Evolutionary conservation across 2,888 invertebrate species (phyloP).

Genomic region (Lithophane socia): DNA sequence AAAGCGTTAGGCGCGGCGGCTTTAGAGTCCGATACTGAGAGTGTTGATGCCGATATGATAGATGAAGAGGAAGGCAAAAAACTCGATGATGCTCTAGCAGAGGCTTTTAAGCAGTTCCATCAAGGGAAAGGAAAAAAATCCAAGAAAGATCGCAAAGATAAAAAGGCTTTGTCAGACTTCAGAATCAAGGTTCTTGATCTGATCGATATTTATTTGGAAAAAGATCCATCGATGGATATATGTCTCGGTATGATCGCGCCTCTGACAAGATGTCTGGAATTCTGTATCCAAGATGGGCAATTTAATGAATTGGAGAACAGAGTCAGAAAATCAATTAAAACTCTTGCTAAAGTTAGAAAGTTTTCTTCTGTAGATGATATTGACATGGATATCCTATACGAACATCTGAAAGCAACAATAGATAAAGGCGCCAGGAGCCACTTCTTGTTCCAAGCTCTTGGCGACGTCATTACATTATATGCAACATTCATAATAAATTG

Average conservation of each 20-base stretch:
- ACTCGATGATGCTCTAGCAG: constrained; percentile 93
- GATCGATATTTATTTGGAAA: constrained; percentile 93
- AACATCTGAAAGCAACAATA: constrained; percentile 90
- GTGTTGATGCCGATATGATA: constrained; percentile 94
- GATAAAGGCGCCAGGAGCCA: constrained; percentile 92
- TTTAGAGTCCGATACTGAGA: constrained; percentile 91
- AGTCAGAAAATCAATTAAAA: constrained; percentile 91
- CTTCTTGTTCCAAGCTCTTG: constrained; percentile 92
- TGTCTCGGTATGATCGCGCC: constrained; percentile 93
- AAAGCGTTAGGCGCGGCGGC: constrained; percentile 92
- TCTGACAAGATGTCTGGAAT: constrained; percentile 92
- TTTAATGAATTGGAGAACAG: constrained; percentile 92
- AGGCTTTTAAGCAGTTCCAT: constrained; percentile 93
- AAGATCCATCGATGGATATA: constrained; percentile 92
- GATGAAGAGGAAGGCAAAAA: constrained; percentile 94
- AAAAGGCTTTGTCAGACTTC: constrained; percentile 93
- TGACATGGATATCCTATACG: constrained; percentile 87
- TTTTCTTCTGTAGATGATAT: constrained; percentile 91
- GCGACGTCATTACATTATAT: constrained; percentile 91
- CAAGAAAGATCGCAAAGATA: constrained; percentile 91
- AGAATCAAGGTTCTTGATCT: constrained; percentile 94
- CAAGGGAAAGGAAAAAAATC: constrained; percentile 88
- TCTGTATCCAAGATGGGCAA: constrained; percentile 92
- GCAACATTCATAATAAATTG: constrained; percentile 92
- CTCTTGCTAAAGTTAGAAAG: constrained; percentile 90